Base-by-base conservation (phyloP, 2,113 vertebrate species). In the Ursus arctos region DNA sequence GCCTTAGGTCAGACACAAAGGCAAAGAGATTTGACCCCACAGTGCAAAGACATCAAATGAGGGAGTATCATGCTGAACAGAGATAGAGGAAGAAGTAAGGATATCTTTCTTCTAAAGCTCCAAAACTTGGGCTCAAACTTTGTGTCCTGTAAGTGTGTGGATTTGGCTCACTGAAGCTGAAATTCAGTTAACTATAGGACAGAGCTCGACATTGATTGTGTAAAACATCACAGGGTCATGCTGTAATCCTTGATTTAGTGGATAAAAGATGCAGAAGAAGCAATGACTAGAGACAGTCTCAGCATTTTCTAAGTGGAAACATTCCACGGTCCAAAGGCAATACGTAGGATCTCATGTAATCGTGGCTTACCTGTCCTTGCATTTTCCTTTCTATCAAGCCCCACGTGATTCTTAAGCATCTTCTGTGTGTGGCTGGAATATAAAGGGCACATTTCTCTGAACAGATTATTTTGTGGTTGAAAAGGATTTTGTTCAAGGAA, bases 151-250 rank as follows among this genome's bases (percentile, higher is more conserved):
- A 59, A 95, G 16, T 90, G 9, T 43, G 28, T 80, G 40, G 13
- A 86, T 94, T 88, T 97, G 77, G 40, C 49, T 69, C 81, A 65
- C 9, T 87, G 71, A 86, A 91, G 86, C 82, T 72, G 76, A 91
- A 97, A 96, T 89, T 94, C 24, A 76, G 36, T 94, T 83, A 81
- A 18, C 61, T 93, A 12, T 12, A 92, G 86, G 36, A 72, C 26
- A 94, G 43, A 94, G 22, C 72, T 74, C 51, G 33, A 59, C 33
- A 63, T 22, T 89, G 26, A 77, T 82, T 88, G 15, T 61, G 16
- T 69, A 88, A 83, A 89, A 53, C 69, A 72, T 53, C 31, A 26
- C 19, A 65, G 18, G 18, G 15, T 51, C 22, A 47, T 11, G 31
- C 16, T 87, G 22, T 31, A 57, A 51, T 82, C 53, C 53, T 43